phyloP scores from a whole-genome alignment of 2,113 vertebrate species.

The Stigmatopora nigra region DNA sequence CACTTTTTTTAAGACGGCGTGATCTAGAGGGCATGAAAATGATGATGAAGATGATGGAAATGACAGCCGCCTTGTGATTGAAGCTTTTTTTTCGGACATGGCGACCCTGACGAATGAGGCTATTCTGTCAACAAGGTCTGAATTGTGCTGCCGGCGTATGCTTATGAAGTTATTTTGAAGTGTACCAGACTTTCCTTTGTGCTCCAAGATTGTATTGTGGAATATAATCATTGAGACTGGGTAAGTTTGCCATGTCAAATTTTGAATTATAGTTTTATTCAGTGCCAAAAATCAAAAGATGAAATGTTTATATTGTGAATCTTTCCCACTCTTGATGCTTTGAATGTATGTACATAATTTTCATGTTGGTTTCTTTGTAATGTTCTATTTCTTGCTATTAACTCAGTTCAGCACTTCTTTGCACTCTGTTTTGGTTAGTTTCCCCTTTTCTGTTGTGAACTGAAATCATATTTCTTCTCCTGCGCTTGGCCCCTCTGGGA shows the following conservation, averaged over 20 bases:
- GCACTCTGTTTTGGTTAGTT: background rate
- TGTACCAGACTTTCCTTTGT: background rate
- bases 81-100: background rate
- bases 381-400: background rate
- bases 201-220: background rate
- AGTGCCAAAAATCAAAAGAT: no score
- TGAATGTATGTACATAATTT: no score
- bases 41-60: conserved; percentile 4
- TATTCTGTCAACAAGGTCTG: background rate
- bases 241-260: background rate
- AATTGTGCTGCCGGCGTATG: background rate
- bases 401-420: background rate
- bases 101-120: background rate
- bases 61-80: background rate
- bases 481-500: conserved; percentile 7
- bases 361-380: no score
- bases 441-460: background rate
- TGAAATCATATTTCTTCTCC: background rate
- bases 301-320: no score
- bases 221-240: background rate
- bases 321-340: no score
- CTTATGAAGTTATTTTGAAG: background rate
- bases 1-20: background rate
- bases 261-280: no score
- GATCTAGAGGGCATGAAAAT: background rate